Percentiles rank a stretch among this genome's conserved stretches.
Conservation (phyloP, 2,113 vertebrate genomes). For the Vulpes lagopus region DNA sequence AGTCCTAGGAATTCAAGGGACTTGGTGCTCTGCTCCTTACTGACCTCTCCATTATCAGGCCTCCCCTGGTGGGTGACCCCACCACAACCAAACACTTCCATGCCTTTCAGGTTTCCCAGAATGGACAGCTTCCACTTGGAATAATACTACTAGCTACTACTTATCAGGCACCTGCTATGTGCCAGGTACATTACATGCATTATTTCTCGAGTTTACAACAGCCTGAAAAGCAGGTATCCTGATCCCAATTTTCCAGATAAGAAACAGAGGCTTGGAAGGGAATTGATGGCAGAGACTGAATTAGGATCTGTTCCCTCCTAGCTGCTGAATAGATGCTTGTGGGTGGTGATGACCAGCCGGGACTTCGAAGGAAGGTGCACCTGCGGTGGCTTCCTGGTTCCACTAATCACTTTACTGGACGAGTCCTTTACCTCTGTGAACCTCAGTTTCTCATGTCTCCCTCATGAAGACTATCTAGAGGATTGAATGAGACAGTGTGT, state of each 20-base stretch:
- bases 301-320: not conserved
- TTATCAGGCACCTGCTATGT: not conserved
- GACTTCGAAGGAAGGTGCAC: not conserved
- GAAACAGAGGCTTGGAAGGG: not conserved
- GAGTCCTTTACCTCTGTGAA: not conserved
- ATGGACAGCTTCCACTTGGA: not conserved
- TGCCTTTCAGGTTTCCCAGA: not conserved
- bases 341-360: not conserved
- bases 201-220: constrained; percentile 21
- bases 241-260: not conserved
- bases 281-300: not conserved
- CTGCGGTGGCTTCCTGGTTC: not conserved
- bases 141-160: not conserved
- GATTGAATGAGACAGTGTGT: not conserved
- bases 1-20: constrained; percentile 10
- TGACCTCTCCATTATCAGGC: not conserved
- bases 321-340: not conserved
- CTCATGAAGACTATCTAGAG: not conserved
- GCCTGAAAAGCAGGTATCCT: not conserved
- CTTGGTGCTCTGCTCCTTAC: not conserved
- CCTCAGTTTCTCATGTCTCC: not conserved
- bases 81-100: not conserved
- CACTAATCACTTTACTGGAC: not conserved
- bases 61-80: not conserved
- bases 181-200: not conserved